Base-by-base conservation (phyloP, 2,113 vertebrate genomes). In the Ranitomeya imitator region DNA sequence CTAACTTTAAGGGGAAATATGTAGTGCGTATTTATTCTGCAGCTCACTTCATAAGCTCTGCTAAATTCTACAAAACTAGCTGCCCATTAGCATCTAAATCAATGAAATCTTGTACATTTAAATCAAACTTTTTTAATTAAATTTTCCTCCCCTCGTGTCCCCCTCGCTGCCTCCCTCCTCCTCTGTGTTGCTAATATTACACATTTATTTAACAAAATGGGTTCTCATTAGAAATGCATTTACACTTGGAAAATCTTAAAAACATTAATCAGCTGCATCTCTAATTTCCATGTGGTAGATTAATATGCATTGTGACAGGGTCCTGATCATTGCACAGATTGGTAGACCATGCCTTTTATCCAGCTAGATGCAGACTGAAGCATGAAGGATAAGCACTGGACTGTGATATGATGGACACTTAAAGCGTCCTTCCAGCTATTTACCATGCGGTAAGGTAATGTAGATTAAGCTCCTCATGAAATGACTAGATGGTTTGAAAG, bases 1-100 rank as follows among this genome's bases (percentile, higher is more conserved):
- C 73, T 89, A 61, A 79, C 81, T 89, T 85, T 89, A 89, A 89
- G 85, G 82, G 23, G 73, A 85, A 89, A 89, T 21, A 26, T 88
- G 81, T 67, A 79, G 82, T 57, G 60, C 87, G 45, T 77, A 45
- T 63, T 89, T 69, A 55, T 59, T 78, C 73, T 85, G n/a, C 16
- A 45, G 51, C 51, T 84, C 60, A 21, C 73, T 51, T 23, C 82
- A 85, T 69, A 85, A 85, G 81, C 73, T 79, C 87, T 89, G 82
- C 63, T 89, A 78, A 89, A 84, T 89, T 89, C 87, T 85, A 77
- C 73, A 79, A 85, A 89, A 89, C 73, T 85, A 89, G 87, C 87
- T 89, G 87, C 87, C 87, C 87, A 89, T 89, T 89, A 89, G 87
- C 87, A 89, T 89, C 87, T 89, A 89, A 89, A 89, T 89, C 87